These are phyloP conservation scores for Labeo catla DNA, from an alignment of 2,113 vertebrate genomes.

Conservation along the genomic window DNA sequence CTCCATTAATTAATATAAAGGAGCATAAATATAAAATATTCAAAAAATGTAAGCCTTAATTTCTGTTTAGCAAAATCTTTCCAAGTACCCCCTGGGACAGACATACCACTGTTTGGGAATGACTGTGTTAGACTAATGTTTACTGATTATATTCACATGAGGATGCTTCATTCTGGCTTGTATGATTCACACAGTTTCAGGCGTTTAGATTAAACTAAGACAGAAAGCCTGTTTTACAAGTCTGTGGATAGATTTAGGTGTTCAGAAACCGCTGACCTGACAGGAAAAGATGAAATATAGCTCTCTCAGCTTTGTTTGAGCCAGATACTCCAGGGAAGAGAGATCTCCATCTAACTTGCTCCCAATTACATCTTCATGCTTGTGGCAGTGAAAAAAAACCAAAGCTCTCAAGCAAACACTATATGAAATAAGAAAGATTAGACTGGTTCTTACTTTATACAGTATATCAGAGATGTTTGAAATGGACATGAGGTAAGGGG, in stretches of 20 bases:
- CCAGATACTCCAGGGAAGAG: slow-evolving; percentile 21
- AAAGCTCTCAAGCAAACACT: background rate
- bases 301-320: slow-evolving; percentile 20
- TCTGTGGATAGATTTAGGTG: slow-evolving; percentile 29
- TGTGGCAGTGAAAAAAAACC: background rate
- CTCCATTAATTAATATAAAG: background rate
- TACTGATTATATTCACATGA: background rate
- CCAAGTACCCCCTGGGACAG: background rate
- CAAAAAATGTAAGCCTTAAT: background rate
- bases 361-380: slow-evolving; percentile 37
- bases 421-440: background rate
- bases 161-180: slow-evolving; percentile 10
- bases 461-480: slow-evolving; percentile 22
- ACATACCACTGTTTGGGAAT: background rate
- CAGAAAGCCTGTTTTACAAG: slow-evolving; percentile 20
- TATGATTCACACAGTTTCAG: slow-evolving; percentile 21
- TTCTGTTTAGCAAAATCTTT: background rate
- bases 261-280: slow-evolving; percentile 14
- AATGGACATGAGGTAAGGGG: background rate
- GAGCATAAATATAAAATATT: background rate
- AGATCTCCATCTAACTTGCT: background rate
- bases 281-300: slow-evolving; percentile 38
- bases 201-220: background rate
- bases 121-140: background rate
- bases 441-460: background rate